Conservation (phyloP, 35 echinoderm and acorn worm genomes). For the Diadema setosum region DNA sequence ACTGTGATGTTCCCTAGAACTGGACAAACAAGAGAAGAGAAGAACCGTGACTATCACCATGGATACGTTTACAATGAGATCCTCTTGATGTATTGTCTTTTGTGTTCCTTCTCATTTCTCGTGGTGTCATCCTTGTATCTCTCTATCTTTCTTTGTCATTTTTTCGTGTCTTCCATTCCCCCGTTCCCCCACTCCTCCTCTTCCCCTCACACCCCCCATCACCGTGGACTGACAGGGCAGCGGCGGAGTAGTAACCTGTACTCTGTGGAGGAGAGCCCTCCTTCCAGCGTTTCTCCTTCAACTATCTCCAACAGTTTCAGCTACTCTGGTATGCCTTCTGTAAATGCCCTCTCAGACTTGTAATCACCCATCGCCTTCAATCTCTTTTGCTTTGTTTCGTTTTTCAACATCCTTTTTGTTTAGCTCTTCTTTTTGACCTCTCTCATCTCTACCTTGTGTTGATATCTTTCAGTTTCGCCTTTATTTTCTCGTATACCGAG, state of each 20-base stretch:
- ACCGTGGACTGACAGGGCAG: background rate
- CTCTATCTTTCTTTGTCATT: background rate
- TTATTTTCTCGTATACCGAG: too few species aligned
- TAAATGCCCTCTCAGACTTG: background rate
- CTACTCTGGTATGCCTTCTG: background rate
- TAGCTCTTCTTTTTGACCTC: too few species aligned
- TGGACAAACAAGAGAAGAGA: background rate
- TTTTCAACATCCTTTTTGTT: too few species aligned
- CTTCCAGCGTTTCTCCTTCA: constrained; percentile 11
- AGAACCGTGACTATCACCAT: background rate
- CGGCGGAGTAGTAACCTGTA: constrained; percentile 14
- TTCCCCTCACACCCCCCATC: background rate
- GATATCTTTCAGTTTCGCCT: too few species aligned
- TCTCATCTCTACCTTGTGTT: too few species aligned
- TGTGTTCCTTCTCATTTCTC: background rate
- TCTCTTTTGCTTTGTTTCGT: too few species aligned
- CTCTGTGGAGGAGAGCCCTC: constrained; percentile 11
- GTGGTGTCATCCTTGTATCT: background rate
- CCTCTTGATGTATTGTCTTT: background rate
- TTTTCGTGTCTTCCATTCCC: background rate
- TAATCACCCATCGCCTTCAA: too few species aligned
- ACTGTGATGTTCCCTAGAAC: too few species aligned
- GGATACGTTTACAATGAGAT: background rate
- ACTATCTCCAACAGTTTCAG: constrained; percentile 1
- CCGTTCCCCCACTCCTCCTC: background rate